Percentiles rank a stretch among this genome's conserved stretches.
phyloP scores from a whole-genome alignment of 2,797 vertebrate species.

The Epinephelus awoara region DNA sequence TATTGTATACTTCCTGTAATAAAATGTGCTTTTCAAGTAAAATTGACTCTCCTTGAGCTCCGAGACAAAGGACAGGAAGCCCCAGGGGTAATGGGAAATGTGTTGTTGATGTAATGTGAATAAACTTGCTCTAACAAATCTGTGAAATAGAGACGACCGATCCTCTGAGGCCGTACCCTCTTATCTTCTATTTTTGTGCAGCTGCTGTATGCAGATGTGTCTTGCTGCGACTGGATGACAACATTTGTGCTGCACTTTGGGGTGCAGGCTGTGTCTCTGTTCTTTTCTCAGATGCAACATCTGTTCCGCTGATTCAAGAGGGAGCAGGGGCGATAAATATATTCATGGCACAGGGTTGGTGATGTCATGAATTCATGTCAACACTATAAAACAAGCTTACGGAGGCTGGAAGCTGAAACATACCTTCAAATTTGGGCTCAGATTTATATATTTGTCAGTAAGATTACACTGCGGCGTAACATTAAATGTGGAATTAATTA shows the following conservation, averaged over 20 bases:
- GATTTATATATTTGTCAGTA: background rate
- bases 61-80: background rate
- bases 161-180: conserved; percentile 11
- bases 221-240: conserved; percentile 23
- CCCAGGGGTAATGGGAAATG: background rate
- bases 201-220: conserved; percentile 31
- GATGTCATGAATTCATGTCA: background rate
- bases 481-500: conserved; percentile 41
- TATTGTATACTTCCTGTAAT: background rate
- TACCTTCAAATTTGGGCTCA: background rate
- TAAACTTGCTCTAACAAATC: background rate
- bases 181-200: conserved; percentile 13
- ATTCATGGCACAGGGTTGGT: background rate
- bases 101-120: background rate
- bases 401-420: background rate
- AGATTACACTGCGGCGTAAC: background rate
- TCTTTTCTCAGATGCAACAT: conserved; percentile 4
- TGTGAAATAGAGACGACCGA: conserved; percentile 8
- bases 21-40: background rate
- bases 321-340: background rate
- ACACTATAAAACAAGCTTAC: background rate
- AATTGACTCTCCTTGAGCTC: background rate
- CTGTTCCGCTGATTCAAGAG: background rate
- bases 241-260: conserved; percentile 14
- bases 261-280: conserved; percentile 7